These are phyloP conservation scores for Nasua narica DNA, from an alignment of 2,797 vertebrate species.

Conservation along the genomic window DNA sequence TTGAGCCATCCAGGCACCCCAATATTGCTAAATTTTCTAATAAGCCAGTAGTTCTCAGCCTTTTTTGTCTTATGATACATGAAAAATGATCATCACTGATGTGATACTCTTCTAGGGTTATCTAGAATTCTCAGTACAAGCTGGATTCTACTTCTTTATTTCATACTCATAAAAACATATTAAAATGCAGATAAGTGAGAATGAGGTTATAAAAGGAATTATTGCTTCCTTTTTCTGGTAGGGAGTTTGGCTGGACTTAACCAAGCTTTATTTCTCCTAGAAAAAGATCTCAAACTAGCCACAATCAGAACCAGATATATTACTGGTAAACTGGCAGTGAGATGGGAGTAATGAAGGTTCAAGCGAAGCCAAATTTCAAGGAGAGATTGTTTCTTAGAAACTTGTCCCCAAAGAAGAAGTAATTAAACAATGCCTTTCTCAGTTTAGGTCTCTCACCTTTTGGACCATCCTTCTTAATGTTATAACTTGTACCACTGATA, in stretches of 20 bases:
- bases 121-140: neutral
- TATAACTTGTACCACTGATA: neutral
- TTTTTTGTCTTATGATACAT: neutral
- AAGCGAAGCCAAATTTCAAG: neutral
- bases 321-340: neutral
- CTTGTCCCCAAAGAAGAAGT: neutral
- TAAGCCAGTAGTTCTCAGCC: neutral
- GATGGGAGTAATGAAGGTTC: neutral
- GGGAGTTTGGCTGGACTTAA: neutral
- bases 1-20: no score
- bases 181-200: neutral
- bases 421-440: conserved; percentile 5
- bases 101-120: neutral
- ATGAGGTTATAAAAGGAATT: neutral
- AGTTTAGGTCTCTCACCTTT: neutral
- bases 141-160: neutral
- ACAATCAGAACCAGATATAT: neutral
- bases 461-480: neutral
- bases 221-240: neutral
- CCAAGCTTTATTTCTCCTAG: neutral
- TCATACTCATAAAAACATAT: neutral
- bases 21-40: neutral
- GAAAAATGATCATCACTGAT: neutral
- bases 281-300: neutral
- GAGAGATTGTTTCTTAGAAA: neutral